A percentile compares a stretch with the other conserved stretches of the same genome.
phyloP scores from a whole-genome alignment of 2,113 vertebrate genomes.

The Cebidichthys violaceus region DNA sequence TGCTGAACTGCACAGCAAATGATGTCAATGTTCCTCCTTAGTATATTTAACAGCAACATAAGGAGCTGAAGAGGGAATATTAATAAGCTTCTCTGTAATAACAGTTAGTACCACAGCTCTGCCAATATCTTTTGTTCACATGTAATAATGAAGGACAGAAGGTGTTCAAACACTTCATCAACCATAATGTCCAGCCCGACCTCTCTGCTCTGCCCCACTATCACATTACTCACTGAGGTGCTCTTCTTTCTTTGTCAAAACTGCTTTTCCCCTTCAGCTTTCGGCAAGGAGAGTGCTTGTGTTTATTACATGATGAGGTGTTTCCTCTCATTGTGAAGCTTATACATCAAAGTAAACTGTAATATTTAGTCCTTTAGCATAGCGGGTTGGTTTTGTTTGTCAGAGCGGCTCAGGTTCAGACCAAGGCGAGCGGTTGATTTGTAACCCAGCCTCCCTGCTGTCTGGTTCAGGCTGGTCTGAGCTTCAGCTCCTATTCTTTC shows the following conservation, averaged over 20 bases:
- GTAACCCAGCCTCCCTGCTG: constrained; percentile 30
- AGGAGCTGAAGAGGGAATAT: constrained; percentile 17
- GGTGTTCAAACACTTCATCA: constrained; percentile 20
- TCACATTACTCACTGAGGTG: constrained; percentile 17
- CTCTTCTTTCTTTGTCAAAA: not conserved
- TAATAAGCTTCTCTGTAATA: constrained; percentile 10
- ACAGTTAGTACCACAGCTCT: not conserved
- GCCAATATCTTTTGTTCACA: constrained; percentile 22
- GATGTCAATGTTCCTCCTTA: constrained; percentile 7
- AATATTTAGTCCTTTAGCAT: not conserved
- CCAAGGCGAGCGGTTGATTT: constrained; percentile 34
- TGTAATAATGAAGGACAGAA: constrained; percentile 28
- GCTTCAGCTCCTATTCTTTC: constrained; percentile 35
- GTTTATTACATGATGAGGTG: not conserved
- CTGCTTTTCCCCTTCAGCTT: constrained; percentile 12
- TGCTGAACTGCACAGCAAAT: constrained; percentile 24
- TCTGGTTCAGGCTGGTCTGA: constrained; percentile 27
- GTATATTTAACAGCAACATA: constrained; percentile 22
- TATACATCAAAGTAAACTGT: not conserved
- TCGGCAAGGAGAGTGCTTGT: not conserved
- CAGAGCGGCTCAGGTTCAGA: constrained; percentile 24
- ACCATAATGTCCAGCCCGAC: constrained; percentile 9
- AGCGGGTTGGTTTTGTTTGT: constrained; percentile 14
- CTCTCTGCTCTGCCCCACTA: not conserved
- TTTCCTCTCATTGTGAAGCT: constrained; percentile 2